These are phyloP conservation scores for Philhelius pedissequus DNA, from an alignment of 2,888 invertebrate genomes.

Conservation along the genomic window DNA sequence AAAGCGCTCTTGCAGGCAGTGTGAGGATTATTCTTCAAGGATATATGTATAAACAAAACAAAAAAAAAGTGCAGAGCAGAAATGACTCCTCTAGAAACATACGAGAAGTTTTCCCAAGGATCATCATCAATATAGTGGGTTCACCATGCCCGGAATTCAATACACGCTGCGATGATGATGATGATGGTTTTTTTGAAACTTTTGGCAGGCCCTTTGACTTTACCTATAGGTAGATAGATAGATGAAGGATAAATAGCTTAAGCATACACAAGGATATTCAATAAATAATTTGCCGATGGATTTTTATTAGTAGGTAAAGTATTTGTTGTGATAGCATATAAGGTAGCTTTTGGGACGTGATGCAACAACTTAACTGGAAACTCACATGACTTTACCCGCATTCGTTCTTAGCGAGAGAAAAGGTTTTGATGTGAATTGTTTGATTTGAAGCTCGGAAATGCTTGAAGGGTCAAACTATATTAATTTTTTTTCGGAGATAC, in stretches of 20 bases:
- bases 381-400: slow-evolving; percentile 54
- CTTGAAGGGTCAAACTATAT: too few relatives aligned
- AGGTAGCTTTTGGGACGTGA: slow-evolving; percentile 43
- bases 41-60: background rate
- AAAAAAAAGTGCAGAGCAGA: slow-evolving; percentile 46
- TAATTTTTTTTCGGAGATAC: too few relatives aligned
- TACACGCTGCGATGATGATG: slow-evolving; percentile 33
- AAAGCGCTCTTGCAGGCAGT: slow-evolving; percentile 18
- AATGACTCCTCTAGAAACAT: slow-evolving; percentile 38
- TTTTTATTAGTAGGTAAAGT: slow-evolving; percentile 60
- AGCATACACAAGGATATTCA: slow-evolving; percentile 57
- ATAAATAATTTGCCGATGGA: slow-evolving; percentile 67
- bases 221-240: background rate
- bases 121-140: slow-evolving; percentile 27
- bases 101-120: slow-evolving; percentile 55
- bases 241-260: slow-evolving; percentile 66
- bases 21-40: slow-evolving; percentile 48
- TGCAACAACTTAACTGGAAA: slow-evolving; percentile 49
- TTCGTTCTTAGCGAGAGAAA: too few relatives aligned
- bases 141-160: background rate
- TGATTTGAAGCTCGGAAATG: background rate
- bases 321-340: slow-evolving; percentile 20
- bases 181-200: slow-evolving; percentile 53
- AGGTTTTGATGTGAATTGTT: background rate
- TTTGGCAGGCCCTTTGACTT: slow-evolving; percentile 36